These are phyloP conservation scores for Lepas anatifera DNA, from an alignment of 2,888 invertebrate genomes.

Conservation along the genomic window DNA sequence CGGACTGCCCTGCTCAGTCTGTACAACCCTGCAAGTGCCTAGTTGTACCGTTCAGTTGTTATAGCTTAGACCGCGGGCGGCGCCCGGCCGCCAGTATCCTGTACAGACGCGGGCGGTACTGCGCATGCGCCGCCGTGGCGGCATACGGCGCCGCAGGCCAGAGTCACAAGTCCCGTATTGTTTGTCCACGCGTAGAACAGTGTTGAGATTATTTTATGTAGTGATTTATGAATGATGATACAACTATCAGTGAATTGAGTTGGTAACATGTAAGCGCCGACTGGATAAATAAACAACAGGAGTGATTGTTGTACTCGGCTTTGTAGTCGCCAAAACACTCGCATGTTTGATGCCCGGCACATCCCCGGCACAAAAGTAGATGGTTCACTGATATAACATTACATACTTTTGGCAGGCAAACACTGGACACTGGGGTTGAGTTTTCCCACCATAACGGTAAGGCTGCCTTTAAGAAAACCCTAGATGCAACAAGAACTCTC, in stretches of 20 bases:
- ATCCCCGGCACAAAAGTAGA: too few relatives aligned
- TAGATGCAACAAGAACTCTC: too few relatives aligned
- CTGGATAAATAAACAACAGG: conserved; percentile 2
- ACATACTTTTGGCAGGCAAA: too few relatives aligned
- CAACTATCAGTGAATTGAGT: neutral
- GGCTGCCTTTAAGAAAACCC: too few relatives aligned
- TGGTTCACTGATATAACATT: too few relatives aligned
- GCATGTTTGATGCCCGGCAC: too few relatives aligned
- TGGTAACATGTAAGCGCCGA: conserved; percentile 4
- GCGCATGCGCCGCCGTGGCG: neutral
- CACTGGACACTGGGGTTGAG: too few relatives aligned
- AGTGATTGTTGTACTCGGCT: neutral
- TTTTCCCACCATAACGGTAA: too few relatives aligned
- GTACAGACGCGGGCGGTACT: neutral
- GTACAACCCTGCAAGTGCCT: neutral
- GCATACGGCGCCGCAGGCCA: neutral
- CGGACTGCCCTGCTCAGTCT: neutral
- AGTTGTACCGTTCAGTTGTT: neutral
- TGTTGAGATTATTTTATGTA: conserved; percentile 10
- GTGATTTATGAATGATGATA: neutral
- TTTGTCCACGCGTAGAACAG: neutral
- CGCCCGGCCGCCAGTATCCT: too few relatives aligned
- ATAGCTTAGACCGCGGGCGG: neutral
- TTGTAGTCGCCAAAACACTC: too few relatives aligned
- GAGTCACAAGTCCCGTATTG: neutral